phyloP scores from a whole-genome alignment of 2,797 vertebrate genomes.

The Urophycis tenuis region DNA sequence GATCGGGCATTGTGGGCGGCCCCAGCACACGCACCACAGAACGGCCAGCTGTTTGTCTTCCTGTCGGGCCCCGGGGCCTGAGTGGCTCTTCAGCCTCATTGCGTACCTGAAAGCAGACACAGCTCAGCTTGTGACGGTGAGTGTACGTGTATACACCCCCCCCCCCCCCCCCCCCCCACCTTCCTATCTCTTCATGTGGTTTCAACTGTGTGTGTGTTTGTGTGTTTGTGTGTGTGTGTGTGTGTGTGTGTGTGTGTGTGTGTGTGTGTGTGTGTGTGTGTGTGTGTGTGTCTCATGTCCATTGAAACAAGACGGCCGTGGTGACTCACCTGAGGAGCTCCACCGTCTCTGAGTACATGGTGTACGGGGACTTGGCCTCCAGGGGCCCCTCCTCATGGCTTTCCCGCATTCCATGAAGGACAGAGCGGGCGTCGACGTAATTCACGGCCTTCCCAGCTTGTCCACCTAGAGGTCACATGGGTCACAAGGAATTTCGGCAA shows the following conservation, averaged over 20 bases:
- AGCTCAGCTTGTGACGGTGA: neutral
- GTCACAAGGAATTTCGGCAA: no score
- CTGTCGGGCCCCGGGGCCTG: constrained; percentile 80
- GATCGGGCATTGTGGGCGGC: no score
- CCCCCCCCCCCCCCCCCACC: no score
- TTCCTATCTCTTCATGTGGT: neutral
- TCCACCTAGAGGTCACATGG: constrained; percentile 74
- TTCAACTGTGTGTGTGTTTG: no score
- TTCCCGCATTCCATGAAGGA: constrained; percentile 99
- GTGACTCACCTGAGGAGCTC: constrained; percentile 88
- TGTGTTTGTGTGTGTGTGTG: no score
- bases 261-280: no score
- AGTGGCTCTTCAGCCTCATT: constrained; percentile 95
- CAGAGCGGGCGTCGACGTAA: constrained; percentile 90
- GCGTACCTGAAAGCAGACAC: constrained; percentile 78
- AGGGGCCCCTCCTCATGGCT: constrained; percentile 95
- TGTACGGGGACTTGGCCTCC: constrained; percentile 94
- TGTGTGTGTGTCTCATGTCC: neutral
- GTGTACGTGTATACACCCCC: neutral
- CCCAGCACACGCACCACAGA: constrained; percentile 79
- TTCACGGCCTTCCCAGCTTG: constrained; percentile 94
- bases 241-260: no score
- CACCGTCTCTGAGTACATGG: constrained; percentile 98
- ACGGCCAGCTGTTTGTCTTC: constrained; percentile 96
- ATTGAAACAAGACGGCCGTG: neutral